Evolutionary conservation across 1,140 invertebrate genomes (phyloP).

Genomic region (Cydia fagiglandana): DNA sequence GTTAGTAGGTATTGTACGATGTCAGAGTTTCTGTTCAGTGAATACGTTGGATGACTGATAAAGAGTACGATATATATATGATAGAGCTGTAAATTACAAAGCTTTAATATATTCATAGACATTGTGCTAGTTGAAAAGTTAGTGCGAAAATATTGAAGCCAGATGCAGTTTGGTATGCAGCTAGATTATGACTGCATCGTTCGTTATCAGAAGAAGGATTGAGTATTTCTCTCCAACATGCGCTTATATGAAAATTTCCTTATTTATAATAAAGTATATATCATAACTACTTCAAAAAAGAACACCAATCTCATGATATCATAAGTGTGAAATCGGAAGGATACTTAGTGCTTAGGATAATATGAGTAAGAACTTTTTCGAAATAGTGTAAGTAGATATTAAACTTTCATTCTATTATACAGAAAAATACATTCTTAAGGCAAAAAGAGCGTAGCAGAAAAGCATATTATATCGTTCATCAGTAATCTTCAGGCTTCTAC

Average conservation of each 20-base stretch:
- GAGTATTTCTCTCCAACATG: constrained; percentile 55
- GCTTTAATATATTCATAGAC: constrained; percentile 43
- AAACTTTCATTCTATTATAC: background rate
- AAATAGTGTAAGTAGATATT: background rate
- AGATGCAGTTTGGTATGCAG: constrained; percentile 43
- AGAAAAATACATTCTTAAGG: constrained; percentile 37
- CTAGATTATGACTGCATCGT: constrained; percentile 19
- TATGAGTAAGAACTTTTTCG: background rate
- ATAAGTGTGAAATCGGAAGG: background rate
- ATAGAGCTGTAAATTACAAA: constrained; percentile 57
- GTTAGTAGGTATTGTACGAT: constrained; percentile 22
- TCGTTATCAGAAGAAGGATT: background rate
- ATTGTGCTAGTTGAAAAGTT: constrained; percentile 49
- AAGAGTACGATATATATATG: constrained; percentile 33
- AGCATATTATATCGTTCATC: constrained; percentile 52
- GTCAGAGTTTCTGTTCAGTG: constrained; percentile 34
- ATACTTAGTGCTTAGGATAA: background rate
- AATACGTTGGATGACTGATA: constrained; percentile 24
- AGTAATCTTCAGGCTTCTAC: constrained; percentile 61
- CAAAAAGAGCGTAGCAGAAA: constrained; percentile 57
- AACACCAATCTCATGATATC: background rate
- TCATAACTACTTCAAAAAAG: background rate
- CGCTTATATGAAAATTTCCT: constrained; percentile 35
- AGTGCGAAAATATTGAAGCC: constrained; percentile 57
- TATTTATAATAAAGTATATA: background rate